Evolutionary conservation across 2,888 invertebrate species (phyloP), one percentile per base, ranked within the genome.

Genomic region (Crioceris asparagi): DNA sequence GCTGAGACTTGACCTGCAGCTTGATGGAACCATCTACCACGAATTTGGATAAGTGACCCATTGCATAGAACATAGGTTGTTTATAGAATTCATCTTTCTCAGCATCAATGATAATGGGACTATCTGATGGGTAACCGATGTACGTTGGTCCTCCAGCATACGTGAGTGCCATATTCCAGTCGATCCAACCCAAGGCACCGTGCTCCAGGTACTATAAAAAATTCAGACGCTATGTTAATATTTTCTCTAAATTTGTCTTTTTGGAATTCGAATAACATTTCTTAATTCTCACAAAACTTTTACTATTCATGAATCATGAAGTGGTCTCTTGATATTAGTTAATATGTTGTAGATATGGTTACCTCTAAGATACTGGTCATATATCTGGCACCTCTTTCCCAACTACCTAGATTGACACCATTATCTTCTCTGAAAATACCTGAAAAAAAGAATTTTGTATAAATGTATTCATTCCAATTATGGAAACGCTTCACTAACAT

Each of bases 111-210:
- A 83, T 68, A 35, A 93, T 78, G 0, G 90, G 77, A 0, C 88
- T 70, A 62, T 93, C 92, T 0, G 88, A 84, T 51, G 69, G 74
- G 62, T 90, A 88, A 4, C 69, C 54, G 0, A 74, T 76, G 77
- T 83, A 87, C 55, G 80, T 86, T 1, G 92, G 92, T 1, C 90
- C 88, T 12, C 91, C 91, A 1, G 56, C 45, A 38, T 70, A 61
- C 56, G 86, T 70, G 14, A 93, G 61, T 12, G 78, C 81, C 35
- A 92, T 64, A 61, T 93, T 94, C 91, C 91, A 93, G 60, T 93
- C 91, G 0, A 85, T 71, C 90, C 91, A 93, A 2, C 85, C 90
- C 14, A 72, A 71, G 76, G 81, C 77, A 66, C 77, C 81, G 59
- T 85, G 73, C 49, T 79, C 75, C 14, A 88, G 55, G 60, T 84